Conservation (phyloP, 2,888 invertebrate species). For the Aphelenchoides bicaudatus region DNA sequence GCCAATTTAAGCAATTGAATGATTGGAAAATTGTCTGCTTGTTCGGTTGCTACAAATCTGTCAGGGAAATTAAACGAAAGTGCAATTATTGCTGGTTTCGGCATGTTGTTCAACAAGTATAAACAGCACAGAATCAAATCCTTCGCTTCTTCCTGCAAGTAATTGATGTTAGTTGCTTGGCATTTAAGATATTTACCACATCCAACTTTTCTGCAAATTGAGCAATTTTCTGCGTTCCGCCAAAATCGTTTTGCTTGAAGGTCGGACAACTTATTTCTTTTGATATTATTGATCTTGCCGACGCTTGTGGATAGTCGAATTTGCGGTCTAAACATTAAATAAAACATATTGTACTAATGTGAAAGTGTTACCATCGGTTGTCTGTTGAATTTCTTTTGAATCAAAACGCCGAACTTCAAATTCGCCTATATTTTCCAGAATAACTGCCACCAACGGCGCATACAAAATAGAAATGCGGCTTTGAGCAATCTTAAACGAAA, state of each 20-base stretch:
- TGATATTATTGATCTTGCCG: slow-evolving; percentile 12
- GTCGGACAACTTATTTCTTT: background rate
- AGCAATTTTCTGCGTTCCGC: slow-evolving; percentile 18
- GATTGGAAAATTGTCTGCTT: slow-evolving; percentile 24
- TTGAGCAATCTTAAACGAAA: slow-evolving; percentile 43
- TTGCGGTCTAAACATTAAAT: no score
- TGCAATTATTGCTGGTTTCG: slow-evolving; percentile 66
- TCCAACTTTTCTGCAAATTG: slow-evolving; percentile 55
- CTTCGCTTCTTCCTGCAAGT: slow-evolving; percentile 61
- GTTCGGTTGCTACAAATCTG: slow-evolving; percentile 30
- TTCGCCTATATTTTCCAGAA: slow-evolving; percentile 80
- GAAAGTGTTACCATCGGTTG: no score
- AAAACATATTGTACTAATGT: no score
- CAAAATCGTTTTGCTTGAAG: background rate
- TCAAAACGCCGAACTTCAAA: slow-evolving; percentile 62
- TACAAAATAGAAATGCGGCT: slow-evolving; percentile 80
- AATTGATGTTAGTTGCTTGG: slow-evolving; percentile 10
- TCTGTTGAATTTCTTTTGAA: slow-evolving; percentile 10
- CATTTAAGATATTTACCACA: no score
- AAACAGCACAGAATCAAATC: slow-evolving; percentile 66
- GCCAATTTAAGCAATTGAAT: slow-evolving; percentile 47
- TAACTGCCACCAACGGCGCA: slow-evolving; percentile 82
- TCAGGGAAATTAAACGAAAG: background rate
- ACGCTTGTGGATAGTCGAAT: slow-evolving; percentile 17
- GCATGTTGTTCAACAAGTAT: slow-evolving; percentile 83